Conservation (phyloP, 2,797 vertebrate genomes). For the Muscicapa comitata region DNA sequence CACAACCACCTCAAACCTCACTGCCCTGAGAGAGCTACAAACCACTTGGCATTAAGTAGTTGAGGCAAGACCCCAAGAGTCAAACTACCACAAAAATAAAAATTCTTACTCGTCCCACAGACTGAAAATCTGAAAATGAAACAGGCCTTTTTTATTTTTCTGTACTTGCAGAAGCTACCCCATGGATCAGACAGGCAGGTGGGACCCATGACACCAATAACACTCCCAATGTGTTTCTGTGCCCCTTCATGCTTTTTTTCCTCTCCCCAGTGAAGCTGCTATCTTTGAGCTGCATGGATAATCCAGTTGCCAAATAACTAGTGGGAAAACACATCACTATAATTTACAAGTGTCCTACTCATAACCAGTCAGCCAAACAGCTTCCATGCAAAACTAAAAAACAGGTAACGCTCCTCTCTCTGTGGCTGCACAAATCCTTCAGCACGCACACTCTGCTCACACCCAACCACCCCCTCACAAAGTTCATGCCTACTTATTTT, state of each 20-base stretch:
- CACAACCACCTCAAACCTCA: background rate
- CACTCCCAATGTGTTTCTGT: rapidly evolving
- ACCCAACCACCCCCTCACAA: conserved; percentile 64
- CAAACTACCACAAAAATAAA: background rate
- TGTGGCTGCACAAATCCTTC: conserved; percentile 44
- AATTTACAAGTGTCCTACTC: conserved; percentile 33
- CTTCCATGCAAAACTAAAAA: conserved; percentile 33
- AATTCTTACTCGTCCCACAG: background rate
- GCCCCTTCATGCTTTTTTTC: background rate
- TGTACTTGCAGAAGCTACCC: background rate
- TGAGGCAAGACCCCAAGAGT: background rate
- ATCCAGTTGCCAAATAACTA: conserved; percentile 19
- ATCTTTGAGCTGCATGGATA: background rate
- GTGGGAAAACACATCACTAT: conserved; percentile 7
- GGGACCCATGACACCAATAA: background rate
- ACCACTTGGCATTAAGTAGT: background rate
- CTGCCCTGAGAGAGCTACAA: background rate
- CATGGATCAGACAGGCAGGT: background rate
- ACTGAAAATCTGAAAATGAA: background rate
- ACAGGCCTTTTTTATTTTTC: background rate
- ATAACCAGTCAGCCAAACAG: conserved; percentile 18
- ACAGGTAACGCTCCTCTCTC: conserved; percentile 31
- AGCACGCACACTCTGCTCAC: conserved; percentile 40
- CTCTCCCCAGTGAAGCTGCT: background rate
- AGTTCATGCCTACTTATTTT: conserved; percentile 48